phyloP scores from a whole-genome alignment of 2,888 invertebrate genomes.

The Tribolium freemani region DNA sequence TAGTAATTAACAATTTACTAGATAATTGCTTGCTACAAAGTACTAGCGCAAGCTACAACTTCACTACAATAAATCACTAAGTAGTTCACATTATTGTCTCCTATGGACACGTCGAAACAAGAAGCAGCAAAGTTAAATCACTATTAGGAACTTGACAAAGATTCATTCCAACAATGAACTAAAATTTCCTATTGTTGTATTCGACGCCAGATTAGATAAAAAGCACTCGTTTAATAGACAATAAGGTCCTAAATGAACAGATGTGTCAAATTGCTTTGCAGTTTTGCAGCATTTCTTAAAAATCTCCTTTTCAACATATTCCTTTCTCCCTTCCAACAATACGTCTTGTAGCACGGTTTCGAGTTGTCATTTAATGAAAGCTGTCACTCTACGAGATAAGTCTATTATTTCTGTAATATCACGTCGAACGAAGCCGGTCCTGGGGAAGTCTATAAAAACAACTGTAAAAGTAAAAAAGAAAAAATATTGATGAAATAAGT shows the following conservation, averaged over 20 bases:
- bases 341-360: not conserved
- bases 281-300: too few species aligned
- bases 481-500: conserved; percentile 9
- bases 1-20: too few species aligned
- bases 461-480: conserved; percentile 16
- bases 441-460: conserved; percentile 22
- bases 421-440: not conserved
- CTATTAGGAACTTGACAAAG: not conserved
- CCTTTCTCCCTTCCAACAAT: not conserved
- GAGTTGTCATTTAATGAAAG: conserved; percentile 19
- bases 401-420: conserved; percentile 20
- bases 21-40: not conserved
- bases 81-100: not conserved
- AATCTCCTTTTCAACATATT: not conserved
- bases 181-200: not conserved
- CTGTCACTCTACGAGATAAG: conserved; percentile 18
- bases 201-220: not conserved
- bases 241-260: not conserved
- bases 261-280: not conserved
- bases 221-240: not conserved
- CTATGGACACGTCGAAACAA: not conserved
- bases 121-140: not conserved
- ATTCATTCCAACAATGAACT: not conserved
- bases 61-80: not conserved
- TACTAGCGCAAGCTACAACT: not conserved